Base-by-base conservation (phyloP, 2,113 vertebrate genomes). In the Eptesicus fuscus region DNA sequence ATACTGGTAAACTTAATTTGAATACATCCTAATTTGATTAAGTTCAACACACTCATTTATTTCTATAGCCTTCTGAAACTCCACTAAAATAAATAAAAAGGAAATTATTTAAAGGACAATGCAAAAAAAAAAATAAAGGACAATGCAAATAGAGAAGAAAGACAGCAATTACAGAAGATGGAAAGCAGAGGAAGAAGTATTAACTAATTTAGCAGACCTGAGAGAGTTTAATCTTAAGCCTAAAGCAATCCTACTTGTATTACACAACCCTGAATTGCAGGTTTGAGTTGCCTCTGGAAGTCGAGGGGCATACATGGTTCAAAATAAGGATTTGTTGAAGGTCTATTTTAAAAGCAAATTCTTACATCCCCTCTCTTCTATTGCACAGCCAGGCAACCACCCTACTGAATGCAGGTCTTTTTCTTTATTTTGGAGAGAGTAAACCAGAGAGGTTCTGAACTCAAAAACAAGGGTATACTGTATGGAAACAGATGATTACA, bases 81-180 rank as follows among this genome's bases (percentile, higher is more conserved):
- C 23, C 30, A 83, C 23, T 88, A 30, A 89, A 95, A n/a, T 47
- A 91, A 94, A 91, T 69, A 93, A 32, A 84, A 95, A 83, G 23
- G 25, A 77, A 42, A 37, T 16, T 30, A 84, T 93, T 67, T 32
- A 83, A 70, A 70, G 23, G 22, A 74, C 56, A 90, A 53, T 20
- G 18, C 51, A 53, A 53, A 53, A 20, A 53, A 53, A 18, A 18
- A 53, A 53, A 53, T 18, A 49, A 13, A 49, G 9, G 28, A 84
- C 44, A 84, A 67, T 28, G 51, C 37, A 91, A 90, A 74, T 23
- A 59, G 78, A 80, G 23, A 88, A 89, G 9, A 85, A 32, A 84
- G 65, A 67, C 11, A 74, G 56, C 3, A 76, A 73, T 67, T 83
- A 37, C 30, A 2, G 42, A 93, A 80, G 49, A 90, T 8, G 32